Evolutionary conservation across 2,888 invertebrate genomes (phyloP).

Genomic region (Slavum lentiscoides): DNA sequence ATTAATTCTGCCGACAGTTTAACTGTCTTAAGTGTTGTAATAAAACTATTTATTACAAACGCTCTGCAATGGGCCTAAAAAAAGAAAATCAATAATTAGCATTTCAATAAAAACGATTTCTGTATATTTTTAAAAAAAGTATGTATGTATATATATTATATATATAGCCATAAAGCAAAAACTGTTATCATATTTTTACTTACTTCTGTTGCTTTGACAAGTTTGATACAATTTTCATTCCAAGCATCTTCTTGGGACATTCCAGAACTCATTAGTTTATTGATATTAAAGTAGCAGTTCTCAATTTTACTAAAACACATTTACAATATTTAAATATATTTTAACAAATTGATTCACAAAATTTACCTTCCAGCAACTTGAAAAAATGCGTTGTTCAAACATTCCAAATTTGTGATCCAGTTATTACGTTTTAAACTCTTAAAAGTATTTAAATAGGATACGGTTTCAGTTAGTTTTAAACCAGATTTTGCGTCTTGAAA

Average conservation of each 20-base stretch:
- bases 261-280: slow-evolving; percentile 70
- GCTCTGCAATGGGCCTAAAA: slow-evolving; percentile 77
- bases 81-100: slow-evolving; percentile 51
- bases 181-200: slow-evolving; percentile 37
- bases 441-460: slow-evolving; percentile 67
- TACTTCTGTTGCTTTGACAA: slow-evolving; percentile 82
- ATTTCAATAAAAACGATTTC: not conserved
- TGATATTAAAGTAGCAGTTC: slow-evolving; percentile 72
- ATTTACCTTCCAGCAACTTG: slow-evolving; percentile 68
- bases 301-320: slow-evolving; percentile 69
- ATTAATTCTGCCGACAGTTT: slow-evolving; percentile 67
- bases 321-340: slow-evolving; percentile 22
- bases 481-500: slow-evolving; percentile 72
- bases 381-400: slow-evolving; percentile 67
- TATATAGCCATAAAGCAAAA: not conserved
- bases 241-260: slow-evolving; percentile 78
- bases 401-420: slow-evolving; percentile 63
- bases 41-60: slow-evolving; percentile 77
- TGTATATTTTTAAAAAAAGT: no score
- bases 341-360: not conserved
- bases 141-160: no score
- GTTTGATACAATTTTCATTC: slow-evolving; percentile 82
- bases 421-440: slow-evolving; percentile 56
- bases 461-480: slow-evolving; percentile 70
- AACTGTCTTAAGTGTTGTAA: slow-evolving; percentile 64